phyloP scores from a whole-genome alignment of 2,888 invertebrate species.

The Brachypalpus laphriformis region DNA sequence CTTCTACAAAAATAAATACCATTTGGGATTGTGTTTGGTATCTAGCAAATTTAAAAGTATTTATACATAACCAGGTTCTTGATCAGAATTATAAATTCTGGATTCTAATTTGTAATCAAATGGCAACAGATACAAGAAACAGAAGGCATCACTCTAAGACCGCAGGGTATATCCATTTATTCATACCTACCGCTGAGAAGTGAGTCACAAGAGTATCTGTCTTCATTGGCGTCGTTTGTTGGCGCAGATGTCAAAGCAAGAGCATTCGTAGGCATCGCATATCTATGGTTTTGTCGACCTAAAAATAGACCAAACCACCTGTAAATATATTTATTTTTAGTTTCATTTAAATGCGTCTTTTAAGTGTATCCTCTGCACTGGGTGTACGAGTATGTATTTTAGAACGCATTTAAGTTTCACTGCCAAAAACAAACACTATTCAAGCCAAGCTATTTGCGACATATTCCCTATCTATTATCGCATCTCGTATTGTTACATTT shows the following conservation, averaged over 20 bases:
- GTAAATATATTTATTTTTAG: slow-evolving; percentile 45
- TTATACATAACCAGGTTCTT: too few relatives aligned
- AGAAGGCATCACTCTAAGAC: not conserved
- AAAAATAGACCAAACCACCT: slow-evolving; percentile 66
- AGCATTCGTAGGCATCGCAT: slow-evolving; percentile 6
- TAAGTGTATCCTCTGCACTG: slow-evolving; percentile 1
- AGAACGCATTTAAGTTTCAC: slow-evolving; percentile 61
- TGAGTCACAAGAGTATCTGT: slow-evolving; percentile 23
- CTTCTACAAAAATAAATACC: not conserved
- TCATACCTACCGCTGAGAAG: not conserved
- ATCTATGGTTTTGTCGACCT: slow-evolving; percentile 14
- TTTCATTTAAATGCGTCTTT: slow-evolving; percentile 33
- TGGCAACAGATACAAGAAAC: not conserved
- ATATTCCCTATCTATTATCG: slow-evolving; percentile 22
- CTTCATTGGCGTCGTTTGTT: not conserved
- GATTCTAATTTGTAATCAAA: too few relatives aligned
- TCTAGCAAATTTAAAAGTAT: too few relatives aligned
- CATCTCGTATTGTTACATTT: slow-evolving; percentile 18
- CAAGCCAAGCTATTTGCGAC: slow-evolving; percentile 39
- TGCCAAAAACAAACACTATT: slow-evolving; percentile 48
- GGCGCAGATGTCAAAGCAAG: slow-evolving; percentile 48
- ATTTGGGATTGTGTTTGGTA: too few relatives aligned
- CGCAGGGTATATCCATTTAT: not conserved
- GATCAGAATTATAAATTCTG: too few relatives aligned
- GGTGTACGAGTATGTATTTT: slow-evolving; percentile 19